A percentile compares a stretch with the other conserved stretches of the same genome.
These are phyloP conservation scores for Chironomus tentans DNA, from an alignment of 2,888 invertebrate species.

Conservation along the genomic window DNA sequence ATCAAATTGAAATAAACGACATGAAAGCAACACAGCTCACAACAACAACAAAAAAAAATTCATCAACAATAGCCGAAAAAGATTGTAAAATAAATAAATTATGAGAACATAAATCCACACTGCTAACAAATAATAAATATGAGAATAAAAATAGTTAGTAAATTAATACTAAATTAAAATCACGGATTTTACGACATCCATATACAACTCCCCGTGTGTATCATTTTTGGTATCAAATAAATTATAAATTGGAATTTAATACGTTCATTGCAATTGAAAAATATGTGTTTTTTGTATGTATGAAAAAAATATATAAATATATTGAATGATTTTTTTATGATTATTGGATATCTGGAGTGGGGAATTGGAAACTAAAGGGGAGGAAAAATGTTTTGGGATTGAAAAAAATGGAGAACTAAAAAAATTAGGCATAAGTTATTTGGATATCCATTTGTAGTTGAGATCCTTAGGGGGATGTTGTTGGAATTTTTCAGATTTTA, in stretches of 20 bases:
- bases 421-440: not conserved
- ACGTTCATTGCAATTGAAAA: constrained; percentile 3
- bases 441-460: too few species aligned
- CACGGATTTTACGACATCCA: not conserved
- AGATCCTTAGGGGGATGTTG: too few species aligned
- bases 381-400: not conserved
- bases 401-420: not conserved
- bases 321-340: not conserved
- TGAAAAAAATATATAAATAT: not conserved
- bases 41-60: too few species aligned
- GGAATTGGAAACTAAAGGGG: not conserved
- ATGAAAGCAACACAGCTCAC: too few species aligned
- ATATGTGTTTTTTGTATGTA: not conserved
- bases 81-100: too few species aligned
- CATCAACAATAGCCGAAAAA: too few species aligned
- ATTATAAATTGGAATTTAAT: constrained; percentile 1
- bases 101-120: too few species aligned
- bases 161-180: not conserved
- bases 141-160: not conserved
- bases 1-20: too few species aligned
- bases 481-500: too few species aligned
- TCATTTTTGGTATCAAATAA: not conserved
- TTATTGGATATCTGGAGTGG: not conserved
- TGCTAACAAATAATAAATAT: too few species aligned
- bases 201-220: too few species aligned